Conservation (phyloP, 2,797 vertebrate genomes). For the Rhinoraja longicauda region DNA sequence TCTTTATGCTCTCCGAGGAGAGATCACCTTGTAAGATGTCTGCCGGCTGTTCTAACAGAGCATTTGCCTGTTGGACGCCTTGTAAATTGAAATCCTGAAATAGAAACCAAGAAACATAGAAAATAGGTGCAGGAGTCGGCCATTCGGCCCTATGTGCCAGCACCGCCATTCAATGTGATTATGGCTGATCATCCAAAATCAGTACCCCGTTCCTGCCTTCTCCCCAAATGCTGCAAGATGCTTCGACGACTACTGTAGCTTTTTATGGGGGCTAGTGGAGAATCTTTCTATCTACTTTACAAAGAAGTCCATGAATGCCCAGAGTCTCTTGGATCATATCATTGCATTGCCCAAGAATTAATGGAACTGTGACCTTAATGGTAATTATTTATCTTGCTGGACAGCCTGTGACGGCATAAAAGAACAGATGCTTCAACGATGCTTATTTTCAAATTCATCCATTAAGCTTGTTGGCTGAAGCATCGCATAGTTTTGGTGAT, state of each 20-base stretch:
- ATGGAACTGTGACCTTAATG: not conserved
- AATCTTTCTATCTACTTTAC: not conserved
- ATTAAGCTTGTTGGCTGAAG: not conserved
- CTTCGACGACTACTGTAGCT: not conserved
- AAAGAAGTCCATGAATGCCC: not conserved
- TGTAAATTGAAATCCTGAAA: not conserved
- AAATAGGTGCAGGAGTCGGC: too few relatives aligned
- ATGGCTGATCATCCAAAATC: too few relatives aligned
- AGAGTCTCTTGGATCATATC: too few relatives aligned
- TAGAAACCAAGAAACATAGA: too few relatives aligned
- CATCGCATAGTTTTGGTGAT: not conserved
- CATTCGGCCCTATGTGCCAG: too few relatives aligned
- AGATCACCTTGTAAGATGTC: not conserved
- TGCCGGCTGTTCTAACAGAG: not conserved
- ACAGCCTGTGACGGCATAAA: not conserved
- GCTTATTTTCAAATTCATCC: not conserved
- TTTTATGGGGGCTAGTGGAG: not conserved
- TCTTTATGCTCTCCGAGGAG: not conserved
- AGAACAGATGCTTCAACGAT: not conserved
- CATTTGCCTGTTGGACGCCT: not conserved
- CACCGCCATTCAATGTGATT: too few relatives aligned
- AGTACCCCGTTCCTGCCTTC: too few relatives aligned
- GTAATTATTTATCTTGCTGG: not conserved
- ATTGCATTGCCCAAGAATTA: not conserved
- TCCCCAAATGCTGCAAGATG: not conserved